Percentiles rank a stretch among this genome's conserved stretches.
Evolutionary conservation across 2,113 vertebrate species (phyloP).

Genomic region (Grus americana): DNA sequence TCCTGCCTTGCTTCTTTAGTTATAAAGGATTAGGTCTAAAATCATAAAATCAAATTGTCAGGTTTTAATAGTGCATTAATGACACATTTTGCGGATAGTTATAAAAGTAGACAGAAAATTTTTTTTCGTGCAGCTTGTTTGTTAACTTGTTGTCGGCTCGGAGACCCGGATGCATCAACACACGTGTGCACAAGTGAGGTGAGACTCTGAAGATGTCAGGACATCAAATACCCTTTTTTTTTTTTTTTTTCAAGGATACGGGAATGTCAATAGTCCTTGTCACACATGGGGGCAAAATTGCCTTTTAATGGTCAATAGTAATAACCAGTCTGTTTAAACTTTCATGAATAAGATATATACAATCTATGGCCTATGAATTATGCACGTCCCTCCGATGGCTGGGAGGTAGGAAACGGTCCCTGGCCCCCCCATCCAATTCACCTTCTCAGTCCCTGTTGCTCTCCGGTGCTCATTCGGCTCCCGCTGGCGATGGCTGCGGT

Average conservation of each 20-base stretch:
- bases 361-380: constrained; percentile 61
- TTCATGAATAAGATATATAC: constrained; percentile 39
- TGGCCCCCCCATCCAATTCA: background rate
- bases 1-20: background rate
- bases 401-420: background rate
- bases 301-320: constrained; percentile 38
- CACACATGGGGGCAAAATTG: background rate
- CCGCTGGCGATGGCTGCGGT: background rate
- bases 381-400: background rate
- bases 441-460: background rate
- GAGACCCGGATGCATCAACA: background rate
- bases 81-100: fast-evolving
- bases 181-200: fast-evolving
- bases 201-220: background rate
- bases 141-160: fast-evolving
- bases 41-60: fast-evolving
- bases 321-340: constrained; percentile 42
- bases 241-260: background rate
- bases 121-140: background rate
- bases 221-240: background rate
- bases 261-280: background rate
- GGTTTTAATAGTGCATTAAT: background rate
- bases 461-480: background rate
- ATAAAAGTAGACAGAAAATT: background rate
- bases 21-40: background rate